A percentile compares a stretch with the other conserved stretches of the same genome.
Evolutionary conservation across 2,113 vertebrate genomes (phyloP).

Genomic region (Gymnarchus niloticus): DNA sequence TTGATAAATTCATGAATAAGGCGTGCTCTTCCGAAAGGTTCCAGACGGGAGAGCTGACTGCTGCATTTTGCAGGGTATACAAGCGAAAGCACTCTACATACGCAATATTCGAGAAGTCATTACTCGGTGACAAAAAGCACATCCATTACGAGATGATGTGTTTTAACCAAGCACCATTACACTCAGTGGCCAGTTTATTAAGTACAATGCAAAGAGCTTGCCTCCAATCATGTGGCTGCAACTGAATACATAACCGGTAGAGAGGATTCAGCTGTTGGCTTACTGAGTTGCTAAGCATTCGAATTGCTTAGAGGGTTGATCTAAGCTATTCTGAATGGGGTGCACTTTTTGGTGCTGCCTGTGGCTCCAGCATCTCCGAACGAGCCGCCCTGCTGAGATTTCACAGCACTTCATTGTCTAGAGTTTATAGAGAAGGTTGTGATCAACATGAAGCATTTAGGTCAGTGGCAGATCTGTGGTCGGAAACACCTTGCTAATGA

Average conservation of each 20-base stretch:
- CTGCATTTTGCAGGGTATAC: background rate
- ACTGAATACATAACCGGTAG: background rate
- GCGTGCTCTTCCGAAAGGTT: background rate
- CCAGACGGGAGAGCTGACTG: conserved; percentile 3
- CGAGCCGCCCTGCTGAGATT: background rate
- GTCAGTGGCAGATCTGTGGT: background rate
- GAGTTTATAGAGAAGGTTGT: background rate
- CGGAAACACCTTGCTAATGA: background rate
- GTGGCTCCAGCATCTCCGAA: background rate
- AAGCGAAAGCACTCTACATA: conserved; percentile 1
- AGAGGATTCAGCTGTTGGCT: background rate
- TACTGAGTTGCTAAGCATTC: background rate
- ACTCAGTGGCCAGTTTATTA: background rate
- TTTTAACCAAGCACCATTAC: background rate
- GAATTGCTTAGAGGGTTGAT: background rate
- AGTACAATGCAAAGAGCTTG: background rate
- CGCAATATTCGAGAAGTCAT: background rate
- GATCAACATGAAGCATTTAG: background rate
- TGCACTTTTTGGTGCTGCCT: background rate
- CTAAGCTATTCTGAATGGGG: background rate
- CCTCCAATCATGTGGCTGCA: background rate
- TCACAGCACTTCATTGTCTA: background rate
- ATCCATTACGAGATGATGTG: background rate
- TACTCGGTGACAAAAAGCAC: background rate
- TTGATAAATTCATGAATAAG: background rate